Conservation (phyloP, 2,113 vertebrate species). For the Coregonus clupeaformis region DNA sequence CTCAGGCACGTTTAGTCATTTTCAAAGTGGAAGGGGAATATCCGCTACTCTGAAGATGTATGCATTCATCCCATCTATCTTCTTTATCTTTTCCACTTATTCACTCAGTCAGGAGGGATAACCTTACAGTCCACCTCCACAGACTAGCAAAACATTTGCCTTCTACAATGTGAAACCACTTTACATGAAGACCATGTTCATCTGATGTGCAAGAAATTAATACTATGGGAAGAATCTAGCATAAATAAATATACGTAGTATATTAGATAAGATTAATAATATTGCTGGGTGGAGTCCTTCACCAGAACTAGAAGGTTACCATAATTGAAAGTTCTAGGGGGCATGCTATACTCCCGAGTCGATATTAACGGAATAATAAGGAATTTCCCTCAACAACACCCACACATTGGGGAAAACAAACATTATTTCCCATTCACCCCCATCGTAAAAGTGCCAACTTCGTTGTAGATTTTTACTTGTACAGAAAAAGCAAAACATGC, state of each 20-base stretch:
- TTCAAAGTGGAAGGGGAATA: slow-evolving; percentile 62
- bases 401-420: no score
- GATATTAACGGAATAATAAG: no score
- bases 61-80: slow-evolving; percentile 33
- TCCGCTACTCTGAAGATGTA: slow-evolving; percentile 66
- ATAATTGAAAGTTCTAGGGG: background rate
- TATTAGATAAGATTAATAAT: background rate
- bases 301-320: background rate
- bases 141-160: slow-evolving; percentile 38
- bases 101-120: slow-evolving; percentile 36
- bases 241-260: background rate
- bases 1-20: slow-evolving; percentile 60
- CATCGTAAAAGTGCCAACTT: no score
- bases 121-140: slow-evolving; percentile 27
- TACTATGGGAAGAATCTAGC: background rate
- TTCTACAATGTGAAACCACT: slow-evolving; percentile 1
- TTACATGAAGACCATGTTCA: background rate
- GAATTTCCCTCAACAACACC: no score
- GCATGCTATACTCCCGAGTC: background rate
- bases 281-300: no score
- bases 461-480: no score
- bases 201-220: slow-evolving; percentile 5
- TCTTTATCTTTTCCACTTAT: slow-evolving; percentile 59
- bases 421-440: no score
- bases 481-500: background rate